phyloP scores from a whole-genome alignment of 2,797 vertebrate genomes.

The Sphenodon punctatus region DNA sequence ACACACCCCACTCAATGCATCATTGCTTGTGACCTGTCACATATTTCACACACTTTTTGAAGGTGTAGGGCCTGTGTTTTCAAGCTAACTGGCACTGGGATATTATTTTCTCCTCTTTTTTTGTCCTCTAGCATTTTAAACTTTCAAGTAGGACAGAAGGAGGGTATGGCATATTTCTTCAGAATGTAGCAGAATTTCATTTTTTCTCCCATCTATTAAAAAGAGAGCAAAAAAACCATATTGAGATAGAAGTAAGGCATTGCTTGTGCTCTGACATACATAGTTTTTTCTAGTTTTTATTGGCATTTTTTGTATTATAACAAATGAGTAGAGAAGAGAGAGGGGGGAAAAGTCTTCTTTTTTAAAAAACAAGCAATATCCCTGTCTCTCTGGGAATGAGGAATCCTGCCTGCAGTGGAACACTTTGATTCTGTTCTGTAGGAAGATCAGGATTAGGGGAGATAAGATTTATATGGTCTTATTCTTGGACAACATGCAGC shows the following conservation, averaged over 20 bases:
- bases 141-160: neutral
- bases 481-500: no score
- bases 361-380: neutral
- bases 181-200: neutral
- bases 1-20: neutral
- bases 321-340: neutral
- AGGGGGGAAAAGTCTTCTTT: neutral
- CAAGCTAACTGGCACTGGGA: constrained; percentile 3
- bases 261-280: neutral
- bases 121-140: neutral
- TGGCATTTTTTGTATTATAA: neutral
- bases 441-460: neutral
- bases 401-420: neutral
- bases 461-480: neutral
- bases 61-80: neutral
- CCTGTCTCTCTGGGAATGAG: neutral
- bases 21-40: neutral
- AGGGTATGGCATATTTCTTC: neutral
- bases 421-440: neutral
- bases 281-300: neutral
- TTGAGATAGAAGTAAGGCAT: neutral
- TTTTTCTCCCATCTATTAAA: neutral
- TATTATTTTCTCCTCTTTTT: neutral
- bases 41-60: neutral
- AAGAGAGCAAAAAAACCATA: neutral